phyloP scores from a whole-genome alignment of 2,888 invertebrate species.

The Phania funesta region DNA sequence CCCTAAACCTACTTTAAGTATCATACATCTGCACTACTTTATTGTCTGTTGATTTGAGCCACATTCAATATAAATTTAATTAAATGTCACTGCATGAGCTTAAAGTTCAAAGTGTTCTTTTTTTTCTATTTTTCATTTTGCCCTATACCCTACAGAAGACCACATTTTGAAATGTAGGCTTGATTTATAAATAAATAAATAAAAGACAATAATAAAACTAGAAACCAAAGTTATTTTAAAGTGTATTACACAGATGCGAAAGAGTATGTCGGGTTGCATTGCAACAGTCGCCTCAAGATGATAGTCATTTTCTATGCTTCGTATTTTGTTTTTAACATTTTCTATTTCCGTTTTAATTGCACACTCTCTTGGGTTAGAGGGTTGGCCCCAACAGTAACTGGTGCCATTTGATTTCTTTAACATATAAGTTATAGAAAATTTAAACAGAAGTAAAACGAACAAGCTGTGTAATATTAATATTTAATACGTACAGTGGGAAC shows the following conservation, averaged over 20 bases:
- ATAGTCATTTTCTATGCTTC: not conserved
- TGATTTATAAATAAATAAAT: slow-evolving; percentile 33
- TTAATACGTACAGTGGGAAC: slow-evolving; percentile 8
- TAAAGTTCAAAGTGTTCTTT: slow-evolving; percentile 31
- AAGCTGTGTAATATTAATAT: not conserved
- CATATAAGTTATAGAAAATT: not conserved
- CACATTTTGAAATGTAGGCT: slow-evolving; percentile 9
- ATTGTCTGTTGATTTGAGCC: not conserved
- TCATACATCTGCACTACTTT: not conserved
- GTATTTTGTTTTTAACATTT: slow-evolving; percentile 20
- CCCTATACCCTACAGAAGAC: not conserved
- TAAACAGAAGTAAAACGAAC: not conserved
- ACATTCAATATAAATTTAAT: slow-evolving; percentile 56
- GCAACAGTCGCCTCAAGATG: slow-evolving; percentile 27
- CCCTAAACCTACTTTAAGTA: not conserved
- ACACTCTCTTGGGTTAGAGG: slow-evolving; percentile 7
- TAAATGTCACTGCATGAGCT: slow-evolving; percentile 50
- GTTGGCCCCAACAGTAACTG: not conserved
- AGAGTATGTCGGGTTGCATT: not conserved
- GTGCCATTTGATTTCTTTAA: slow-evolving; percentile 41
- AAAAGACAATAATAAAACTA: slow-evolving; percentile 32
- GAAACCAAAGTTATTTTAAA: slow-evolving; percentile 43
- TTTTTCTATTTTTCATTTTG: too few species aligned
- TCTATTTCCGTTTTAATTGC: slow-evolving; percentile 62
- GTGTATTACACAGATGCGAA: slow-evolving; percentile 15